Base-by-base conservation (phyloP, 1,140 invertebrate genomes). In the Ptiloglossa arizonensis region DNA sequence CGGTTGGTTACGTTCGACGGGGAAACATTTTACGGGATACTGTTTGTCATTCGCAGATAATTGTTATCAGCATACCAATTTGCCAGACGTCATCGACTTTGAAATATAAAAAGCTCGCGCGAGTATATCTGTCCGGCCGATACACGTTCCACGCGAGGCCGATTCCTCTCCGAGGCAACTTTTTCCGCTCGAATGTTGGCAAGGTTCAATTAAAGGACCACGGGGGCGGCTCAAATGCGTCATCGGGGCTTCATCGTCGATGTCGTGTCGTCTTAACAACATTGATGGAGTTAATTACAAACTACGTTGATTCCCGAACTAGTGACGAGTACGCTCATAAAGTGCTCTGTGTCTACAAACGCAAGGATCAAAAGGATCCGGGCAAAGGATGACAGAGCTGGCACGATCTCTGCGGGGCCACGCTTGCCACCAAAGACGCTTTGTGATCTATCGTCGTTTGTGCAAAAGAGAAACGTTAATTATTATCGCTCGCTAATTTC, bases 381-480 rank as follows among this genome's bases (percentile, higher is more conserved):
- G 9, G 48, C 62, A 85, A 76, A 83, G 82, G 48, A 83, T 63
- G 74, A 52, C 59, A 50, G 70, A 63, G 52, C 41, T 46, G 29
- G 56, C 56, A 76, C 56, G 66, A 84, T 80, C 71, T 72, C 44
- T 68, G 63, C 41, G 22, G 41, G 80, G 52, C 68, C 44, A 56
- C 59, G 50, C 41, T 57, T 24, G 24, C 70, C 38, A 56, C 44
- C 69, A 84, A 83, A 80, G 82, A 79, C 41, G 59, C 81, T 80
- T 80, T 85, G 74, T 72, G 67, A 54, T 50, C 50, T 29, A 13
- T 46, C 44, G 24, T 27, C 76, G 62, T 84, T 80, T 72, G 62
- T 41, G 54, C 72, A 79, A 84, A 84, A 84, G 82, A 44, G 79
- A 84, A 85, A 81, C 82, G 82, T 41, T 85, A 85, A 85, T 85